Evolutionary conservation across 1,140 invertebrate genomes (phyloP), one percentile per base, ranked within the genome.

Genomic region (Neodiprion virginianus): DNA sequence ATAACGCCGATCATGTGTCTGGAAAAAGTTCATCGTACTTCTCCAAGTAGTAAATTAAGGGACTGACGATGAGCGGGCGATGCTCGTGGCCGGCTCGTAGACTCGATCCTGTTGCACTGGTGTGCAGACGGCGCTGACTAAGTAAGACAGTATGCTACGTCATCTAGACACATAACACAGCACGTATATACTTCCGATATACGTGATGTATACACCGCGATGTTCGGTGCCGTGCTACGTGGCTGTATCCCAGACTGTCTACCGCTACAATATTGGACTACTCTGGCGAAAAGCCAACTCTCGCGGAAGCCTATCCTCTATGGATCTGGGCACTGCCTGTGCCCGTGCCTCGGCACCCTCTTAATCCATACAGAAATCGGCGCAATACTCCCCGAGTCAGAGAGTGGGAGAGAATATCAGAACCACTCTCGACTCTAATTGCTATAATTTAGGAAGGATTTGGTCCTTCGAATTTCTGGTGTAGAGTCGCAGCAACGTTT

Each of bases 61-160:
- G 2, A 40, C 28, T 40, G 28, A 40, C 28, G 28, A 40, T 40
- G 28, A 40, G 28, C 28, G 5, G 28, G 28, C 28, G 28, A 40
- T 40, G 5, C 1, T 40, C 1, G 28, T 40, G 28, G 5, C 28
- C 5, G 28, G 5, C 28, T 40, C 28, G 28, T 40, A 40, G 5
- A 40, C 5, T 40, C 28, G 28, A 1, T 40, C 28, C 5, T 5
- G 28, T 40, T 40, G 28, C 28, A 40, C 28, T 40, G 2, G 28
- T 40, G 28, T 40, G 28, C 28, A 40, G 28, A 40, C 5, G 28
- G 53, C 53, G 53, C 11, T 61, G 53, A 61, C 53, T 61, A 61
- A 61, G 53, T 61, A 17, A 61, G 53, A 61, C 53, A 8, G 53
- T 61, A 61, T 61, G 53, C 53, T 61, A 61, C n/a, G 53, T 61